Conservation (phyloP, 2,888 invertebrate genomes). For the Tinea pellionella region DNA sequence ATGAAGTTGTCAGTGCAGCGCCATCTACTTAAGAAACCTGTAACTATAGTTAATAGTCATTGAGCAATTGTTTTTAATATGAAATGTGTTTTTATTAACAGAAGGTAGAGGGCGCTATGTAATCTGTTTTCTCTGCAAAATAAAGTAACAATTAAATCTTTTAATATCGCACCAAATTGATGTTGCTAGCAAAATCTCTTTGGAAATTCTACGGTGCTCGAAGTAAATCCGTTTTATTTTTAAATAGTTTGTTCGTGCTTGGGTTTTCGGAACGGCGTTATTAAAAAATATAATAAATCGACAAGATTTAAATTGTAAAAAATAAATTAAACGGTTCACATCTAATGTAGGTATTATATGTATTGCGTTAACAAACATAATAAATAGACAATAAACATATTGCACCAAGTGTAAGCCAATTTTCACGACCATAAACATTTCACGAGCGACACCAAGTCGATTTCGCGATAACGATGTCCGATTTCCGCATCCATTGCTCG, state of each 20-base stretch:
- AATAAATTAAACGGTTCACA: too few relatives aligned
- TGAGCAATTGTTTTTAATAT: neutral
- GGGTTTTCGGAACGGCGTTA: too few relatives aligned
- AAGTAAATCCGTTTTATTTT: too few relatives aligned
- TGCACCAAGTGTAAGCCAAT: neutral
- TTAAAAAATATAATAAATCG: too few relatives aligned
- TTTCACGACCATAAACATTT: conserved; percentile 9
- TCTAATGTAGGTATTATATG: too few relatives aligned
- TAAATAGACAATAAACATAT: too few relatives aligned
- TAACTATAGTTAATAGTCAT: neutral
- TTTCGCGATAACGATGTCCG: conserved; percentile 3
- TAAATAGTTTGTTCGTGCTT: too few relatives aligned
- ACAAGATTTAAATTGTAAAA: too few relatives aligned
- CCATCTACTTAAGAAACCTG: neutral
- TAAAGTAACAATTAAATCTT: neutral
- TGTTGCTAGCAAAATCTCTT: too few relatives aligned
- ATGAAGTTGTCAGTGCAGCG: neutral
- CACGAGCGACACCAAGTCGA: conserved; percentile 7
- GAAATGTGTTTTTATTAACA: neutral
- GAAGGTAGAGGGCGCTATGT: neutral
- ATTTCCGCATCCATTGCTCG: conserved; percentile 15
- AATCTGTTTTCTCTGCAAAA: neutral
- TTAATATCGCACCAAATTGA: too few relatives aligned
- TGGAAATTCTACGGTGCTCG: too few relatives aligned
- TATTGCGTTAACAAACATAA: too few relatives aligned